phyloP scores from a whole-genome alignment of 2,888 invertebrate species.

The Athripsodes cinereus region DNA sequence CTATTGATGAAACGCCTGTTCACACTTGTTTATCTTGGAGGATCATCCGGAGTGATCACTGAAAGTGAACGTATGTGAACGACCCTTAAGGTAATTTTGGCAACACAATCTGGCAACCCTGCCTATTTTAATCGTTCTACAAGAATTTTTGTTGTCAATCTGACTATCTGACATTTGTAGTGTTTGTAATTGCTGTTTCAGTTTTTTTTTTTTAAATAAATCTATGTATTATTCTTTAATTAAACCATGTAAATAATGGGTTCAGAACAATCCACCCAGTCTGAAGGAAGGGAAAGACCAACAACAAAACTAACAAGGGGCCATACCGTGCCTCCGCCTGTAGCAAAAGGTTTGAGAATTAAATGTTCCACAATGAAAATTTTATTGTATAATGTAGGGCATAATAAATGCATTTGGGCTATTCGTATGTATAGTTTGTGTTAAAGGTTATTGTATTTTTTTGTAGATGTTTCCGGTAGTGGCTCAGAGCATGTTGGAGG shows the following conservation, averaged over 20 bases:
- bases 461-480: constrained; percentile 13
- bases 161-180: too few relatives aligned
- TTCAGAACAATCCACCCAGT: constrained; percentile 57
- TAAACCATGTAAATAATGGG: constrained; percentile 40
- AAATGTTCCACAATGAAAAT: too few relatives aligned
- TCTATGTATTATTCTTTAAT: neutral
- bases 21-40: too few relatives aligned
- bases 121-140: too few relatives aligned
- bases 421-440: neutral
- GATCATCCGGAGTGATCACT: too few relatives aligned
- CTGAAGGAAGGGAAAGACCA: constrained; percentile 36
- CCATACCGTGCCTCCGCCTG: constrained; percentile 46
- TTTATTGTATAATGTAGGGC: neutral
- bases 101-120: too few relatives aligned
- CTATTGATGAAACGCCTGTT: too few relatives aligned
- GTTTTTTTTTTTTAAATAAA: neutral
- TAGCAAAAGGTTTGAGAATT: constrained; percentile 27
- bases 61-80: too few relatives aligned
- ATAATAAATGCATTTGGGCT: neutral
- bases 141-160: too few relatives aligned
- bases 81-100: too few relatives aligned
- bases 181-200: neutral
- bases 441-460: neutral
- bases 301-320: constrained; percentile 43
- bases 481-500: constrained; percentile 9